These are phyloP conservation scores for Proterorhinus semilunaris DNA, from an alignment of 2,113 vertebrate species.

Conservation along the genomic window DNA sequence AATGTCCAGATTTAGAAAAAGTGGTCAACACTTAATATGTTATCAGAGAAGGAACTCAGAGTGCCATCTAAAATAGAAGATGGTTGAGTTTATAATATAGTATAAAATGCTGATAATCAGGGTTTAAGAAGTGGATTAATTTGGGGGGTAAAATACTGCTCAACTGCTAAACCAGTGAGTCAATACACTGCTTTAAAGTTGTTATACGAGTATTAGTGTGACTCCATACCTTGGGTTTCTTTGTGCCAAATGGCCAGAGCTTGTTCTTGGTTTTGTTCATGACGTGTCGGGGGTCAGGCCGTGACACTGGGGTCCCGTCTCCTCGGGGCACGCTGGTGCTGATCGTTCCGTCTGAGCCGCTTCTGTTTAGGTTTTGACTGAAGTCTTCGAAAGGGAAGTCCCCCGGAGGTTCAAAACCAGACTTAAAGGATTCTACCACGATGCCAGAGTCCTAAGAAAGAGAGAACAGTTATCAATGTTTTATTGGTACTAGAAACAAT, in stretches of 20 bases:
- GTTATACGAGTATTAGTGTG: background rate
- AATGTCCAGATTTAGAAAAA: slow-evolving; percentile 42
- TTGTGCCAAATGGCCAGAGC: slow-evolving; percentile 93
- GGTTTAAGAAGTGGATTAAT: too few relatives aligned
- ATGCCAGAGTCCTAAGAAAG: slow-evolving; percentile 85
- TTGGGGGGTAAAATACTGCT: too few relatives aligned
- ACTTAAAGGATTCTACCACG: slow-evolving; percentile 97
- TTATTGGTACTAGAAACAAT: background rate
- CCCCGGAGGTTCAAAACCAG: slow-evolving; percentile 92
- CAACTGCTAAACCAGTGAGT: background rate
- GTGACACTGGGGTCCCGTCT: slow-evolving; percentile 77
- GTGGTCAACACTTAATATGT: slow-evolving; percentile 3
- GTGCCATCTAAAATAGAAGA: background rate
- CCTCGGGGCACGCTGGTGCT: slow-evolving; percentile 83
- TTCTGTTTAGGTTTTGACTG: slow-evolving; percentile 94
- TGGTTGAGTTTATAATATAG: too few relatives aligned
- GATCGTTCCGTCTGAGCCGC: slow-evolving; percentile 93
- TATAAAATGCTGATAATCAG: too few relatives aligned
- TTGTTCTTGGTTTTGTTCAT: slow-evolving; percentile 93
- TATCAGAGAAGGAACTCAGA: background rate
- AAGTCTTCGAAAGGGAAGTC: slow-evolving; percentile 98
- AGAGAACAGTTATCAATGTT: background rate
- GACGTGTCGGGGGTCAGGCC: slow-evolving; percentile 86
- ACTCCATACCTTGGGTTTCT: slow-evolving; percentile 93
- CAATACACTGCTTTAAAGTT: background rate